These are phyloP conservation scores for Nasua narica DNA, from an alignment of 2,797 vertebrate species.

Conservation along the genomic window DNA sequence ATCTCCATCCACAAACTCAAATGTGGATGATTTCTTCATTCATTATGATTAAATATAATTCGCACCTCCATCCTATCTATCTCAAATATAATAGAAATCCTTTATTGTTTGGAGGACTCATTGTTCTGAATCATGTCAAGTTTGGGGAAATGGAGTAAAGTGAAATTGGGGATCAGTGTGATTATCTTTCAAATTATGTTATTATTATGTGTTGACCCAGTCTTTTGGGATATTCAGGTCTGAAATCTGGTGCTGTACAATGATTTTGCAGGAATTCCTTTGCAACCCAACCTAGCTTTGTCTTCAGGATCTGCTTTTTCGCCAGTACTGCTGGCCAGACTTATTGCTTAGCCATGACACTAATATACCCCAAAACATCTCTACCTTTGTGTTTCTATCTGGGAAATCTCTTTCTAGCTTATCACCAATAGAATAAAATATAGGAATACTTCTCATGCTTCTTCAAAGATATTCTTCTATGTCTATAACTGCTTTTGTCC, in stretches of 20 bases:
- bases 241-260: neutral
- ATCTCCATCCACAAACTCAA: neutral
- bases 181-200: neutral
- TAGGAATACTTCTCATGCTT: neutral
- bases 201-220: neutral
- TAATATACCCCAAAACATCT: neutral
- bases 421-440: neutral
- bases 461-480: neutral
- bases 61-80: too few relatives aligned
- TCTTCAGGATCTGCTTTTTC: neutral
- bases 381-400: neutral
- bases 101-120: neutral
- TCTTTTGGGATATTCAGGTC: rapidly evolving
- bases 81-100: neutral
- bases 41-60: neutral
- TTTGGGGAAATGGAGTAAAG: neutral
- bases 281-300: neutral
- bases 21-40: neutral
- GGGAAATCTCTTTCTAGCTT: neutral
- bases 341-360: neutral
- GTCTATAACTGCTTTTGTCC: neutral
- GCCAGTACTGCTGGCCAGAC: neutral
- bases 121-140: neutral
- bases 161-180: neutral
- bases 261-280: neutral